Conservation (phyloP, 2,888 invertebrate genomes). For the Oscheius sp. region DNA sequence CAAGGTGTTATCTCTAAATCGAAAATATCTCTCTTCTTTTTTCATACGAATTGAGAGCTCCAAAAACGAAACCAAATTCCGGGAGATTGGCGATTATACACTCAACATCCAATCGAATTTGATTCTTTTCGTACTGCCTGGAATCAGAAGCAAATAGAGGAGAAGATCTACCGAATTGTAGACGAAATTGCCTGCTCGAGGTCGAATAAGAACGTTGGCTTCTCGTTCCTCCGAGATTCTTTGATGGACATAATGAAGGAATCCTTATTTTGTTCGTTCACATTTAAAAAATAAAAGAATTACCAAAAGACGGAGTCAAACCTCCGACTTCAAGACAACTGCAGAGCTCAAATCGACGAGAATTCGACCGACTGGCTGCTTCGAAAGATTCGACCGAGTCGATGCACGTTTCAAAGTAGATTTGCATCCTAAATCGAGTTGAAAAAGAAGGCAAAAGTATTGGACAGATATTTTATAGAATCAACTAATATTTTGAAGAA, state of each 20-base stretch:
- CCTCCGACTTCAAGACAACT: conserved; percentile 40
- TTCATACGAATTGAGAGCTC: conserved; percentile 41
- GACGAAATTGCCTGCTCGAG: conserved; percentile 48
- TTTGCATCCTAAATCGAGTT: neutral
- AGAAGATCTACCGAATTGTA: conserved; percentile 30
- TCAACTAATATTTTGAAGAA: neutral
- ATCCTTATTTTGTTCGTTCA: neutral
- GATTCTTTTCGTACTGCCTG: neutral
- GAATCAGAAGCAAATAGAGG: neutral
- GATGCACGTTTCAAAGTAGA: conserved; percentile 46
- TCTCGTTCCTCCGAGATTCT: conserved; percentile 32
- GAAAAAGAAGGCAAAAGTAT: neutral
- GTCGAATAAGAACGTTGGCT: too few species aligned
- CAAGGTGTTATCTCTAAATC: conserved; percentile 35
- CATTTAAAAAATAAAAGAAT: too few species aligned
- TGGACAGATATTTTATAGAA: neutral
- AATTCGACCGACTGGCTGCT: conserved; percentile 40
- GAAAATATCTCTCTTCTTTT: neutral
- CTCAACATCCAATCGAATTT: conserved; percentile 31
- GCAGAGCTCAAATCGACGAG: conserved; percentile 50
- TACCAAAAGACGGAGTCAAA: conserved; percentile 44
- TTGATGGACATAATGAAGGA: conserved; percentile 14
- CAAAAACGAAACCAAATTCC: conserved; percentile 53
- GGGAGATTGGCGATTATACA: neutral
- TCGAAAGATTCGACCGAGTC: conserved; percentile 50